phyloP scores from a whole-genome alignment of 2,113 vertebrate genomes.

The Esox niger region DNA sequence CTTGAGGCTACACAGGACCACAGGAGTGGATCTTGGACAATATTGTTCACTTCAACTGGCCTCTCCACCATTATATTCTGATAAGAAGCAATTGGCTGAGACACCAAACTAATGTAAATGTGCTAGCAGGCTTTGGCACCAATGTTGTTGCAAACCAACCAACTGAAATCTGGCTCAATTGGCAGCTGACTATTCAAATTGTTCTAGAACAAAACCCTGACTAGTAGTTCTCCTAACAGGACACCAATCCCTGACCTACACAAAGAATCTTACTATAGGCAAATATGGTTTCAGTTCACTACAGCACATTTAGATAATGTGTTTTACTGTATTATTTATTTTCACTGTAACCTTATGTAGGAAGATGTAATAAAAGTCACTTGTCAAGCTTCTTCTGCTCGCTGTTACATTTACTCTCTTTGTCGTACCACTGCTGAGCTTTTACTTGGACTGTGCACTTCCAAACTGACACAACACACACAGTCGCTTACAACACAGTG shows the following conservation, averaged over 20 bases:
- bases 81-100: too few relatives aligned
- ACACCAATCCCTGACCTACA: background rate
- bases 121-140: background rate
- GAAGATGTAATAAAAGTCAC: slow-evolving; percentile 59
- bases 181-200: too few relatives aligned
- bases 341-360: slow-evolving; percentile 39
- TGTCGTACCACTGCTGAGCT: too few relatives aligned
- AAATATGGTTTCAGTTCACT: background rate
- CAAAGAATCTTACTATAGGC: background rate
- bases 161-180: background rate
- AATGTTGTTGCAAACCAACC: background rate
- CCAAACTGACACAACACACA: too few relatives aligned
- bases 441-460: too few relatives aligned
- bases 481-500: background rate
- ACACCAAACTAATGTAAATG: too few relatives aligned
- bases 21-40: too few relatives aligned
- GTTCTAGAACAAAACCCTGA: too few relatives aligned
- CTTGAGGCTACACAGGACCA: too few relatives aligned
- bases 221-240: background rate
- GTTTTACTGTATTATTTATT: slow-evolving; percentile 7
- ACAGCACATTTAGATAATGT: slow-evolving; percentile 18
- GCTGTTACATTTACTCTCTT: slow-evolving; percentile 12
- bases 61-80: too few relatives aligned
- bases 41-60: too few relatives aligned
- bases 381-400: slow-evolving; percentile 49